A percentile compares a stretch with the other conserved stretches of the same genome.
These are phyloP conservation scores for Molossus alvarezi DNA, from an alignment of 2,797 vertebrate genomes.

Conservation along the genomic window DNA sequence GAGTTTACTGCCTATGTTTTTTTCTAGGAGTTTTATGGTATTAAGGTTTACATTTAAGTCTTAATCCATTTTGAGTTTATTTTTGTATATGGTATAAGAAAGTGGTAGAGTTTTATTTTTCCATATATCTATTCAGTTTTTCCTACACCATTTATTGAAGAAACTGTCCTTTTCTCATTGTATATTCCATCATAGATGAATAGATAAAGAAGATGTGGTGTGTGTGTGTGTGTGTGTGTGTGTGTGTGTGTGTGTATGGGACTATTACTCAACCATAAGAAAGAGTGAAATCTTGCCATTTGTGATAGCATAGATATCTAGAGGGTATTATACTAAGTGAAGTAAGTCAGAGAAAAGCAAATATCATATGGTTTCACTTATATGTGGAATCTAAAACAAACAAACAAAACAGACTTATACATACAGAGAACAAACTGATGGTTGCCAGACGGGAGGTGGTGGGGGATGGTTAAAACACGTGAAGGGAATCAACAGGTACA, in stretches of 20 bases:
- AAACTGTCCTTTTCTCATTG: no score
- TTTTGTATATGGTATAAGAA: no score
- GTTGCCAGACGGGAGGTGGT: not conserved
- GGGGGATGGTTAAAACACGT: not conserved
- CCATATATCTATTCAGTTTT: no score
- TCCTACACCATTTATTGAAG: no score
- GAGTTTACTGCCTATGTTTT: not conserved
- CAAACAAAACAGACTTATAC: not conserved
- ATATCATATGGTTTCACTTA: not conserved
- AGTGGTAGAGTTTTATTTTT: no score
- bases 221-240: not conserved
- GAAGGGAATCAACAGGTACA: not conserved
- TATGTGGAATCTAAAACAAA: not conserved
- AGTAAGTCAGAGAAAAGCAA: no score
- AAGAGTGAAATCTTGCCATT: not conserved
- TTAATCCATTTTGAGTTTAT: not conserved
- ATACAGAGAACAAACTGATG: not conserved
- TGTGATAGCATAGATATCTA: no score
- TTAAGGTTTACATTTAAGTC: not conserved
- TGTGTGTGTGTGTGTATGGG: no score
- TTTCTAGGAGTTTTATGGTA: not conserved
- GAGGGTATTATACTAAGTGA: no score
- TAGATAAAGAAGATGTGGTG: not conserved
- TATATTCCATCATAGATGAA: no score
- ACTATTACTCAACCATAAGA: not conserved